Evolutionary conservation across 37 sponge, comb jelly and placozoan genomes (phyloP), one percentile per base, ranked within the genome.

Genomic region (Mnemiopsis leidyi): DNA sequence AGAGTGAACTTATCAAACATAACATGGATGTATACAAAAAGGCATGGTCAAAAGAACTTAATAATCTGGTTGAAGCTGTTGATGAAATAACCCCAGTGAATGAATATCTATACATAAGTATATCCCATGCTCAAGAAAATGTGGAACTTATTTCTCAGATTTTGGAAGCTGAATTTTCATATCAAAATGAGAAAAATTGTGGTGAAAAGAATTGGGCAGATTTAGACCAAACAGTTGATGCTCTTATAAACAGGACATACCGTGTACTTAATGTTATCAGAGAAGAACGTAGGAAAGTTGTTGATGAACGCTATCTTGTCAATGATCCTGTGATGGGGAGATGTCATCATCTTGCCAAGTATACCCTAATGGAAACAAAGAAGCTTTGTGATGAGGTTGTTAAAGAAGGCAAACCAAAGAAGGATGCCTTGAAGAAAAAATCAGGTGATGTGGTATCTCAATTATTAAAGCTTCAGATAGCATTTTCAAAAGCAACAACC

Each of bases 21-120:
- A 85, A 85, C 39, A 85, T 85, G 21, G 90, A 85, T 38, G 90
- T 85, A 1, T 85, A 85, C 30, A 85, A 37, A 28, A 85, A 85
- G 25, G 40, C 61, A 23, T 85, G 90, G 90, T 36, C 90, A 85
- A 85, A 85, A 40, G 90, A 85, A 26, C 35, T 85, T 39, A 38
- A 85, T 28, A 21, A 36, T 38, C 25, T 85, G 35, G 90, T 85
- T 16, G 90, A 38, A 40, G 90, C 90, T 85, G 90, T 85, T 23
- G 90, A 85, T 85, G 90, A 85, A 26, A 40, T 85, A 1, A 36
- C 61, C 23, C 90, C 90, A 23, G 90, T 85, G 20, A 40, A 38
- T 26, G 90, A 85, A 40, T 85, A 28, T 33, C 26, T 85, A 1
- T 85, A 40, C 29, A 40, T 85, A 35, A 85, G 90, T 39, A 20